These are phyloP conservation scores for Ataeniobius toweri DNA, from an alignment of 2,797 vertebrate species.

Conservation along the genomic window DNA sequence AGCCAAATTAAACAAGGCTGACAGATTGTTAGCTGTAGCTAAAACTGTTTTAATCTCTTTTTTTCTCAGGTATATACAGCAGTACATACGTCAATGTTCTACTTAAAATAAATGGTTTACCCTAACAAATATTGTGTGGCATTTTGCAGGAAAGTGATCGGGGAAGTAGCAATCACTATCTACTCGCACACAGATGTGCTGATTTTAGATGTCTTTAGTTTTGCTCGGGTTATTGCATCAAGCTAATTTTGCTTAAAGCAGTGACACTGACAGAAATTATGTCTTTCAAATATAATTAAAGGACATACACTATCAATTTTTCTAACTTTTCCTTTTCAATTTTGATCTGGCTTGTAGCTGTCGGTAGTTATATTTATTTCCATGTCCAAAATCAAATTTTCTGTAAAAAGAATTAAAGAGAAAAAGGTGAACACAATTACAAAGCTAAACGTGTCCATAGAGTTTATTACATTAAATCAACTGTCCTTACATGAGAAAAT, in stretches of 20 bases:
- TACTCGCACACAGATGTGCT: not conserved
- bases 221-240: not conserved
- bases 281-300: not conserved
- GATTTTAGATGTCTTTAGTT: not conserved
- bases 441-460: too few species aligned
- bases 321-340: not conserved
- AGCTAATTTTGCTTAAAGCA: not conserved
- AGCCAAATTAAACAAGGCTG: not conserved
- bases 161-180: not conserved
- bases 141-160: not conserved
- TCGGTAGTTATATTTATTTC: not conserved
- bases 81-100: not conserved
- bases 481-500: too few species aligned
- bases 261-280: not conserved
- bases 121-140: not conserved
- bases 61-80: not conserved
- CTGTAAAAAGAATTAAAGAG: not conserved
- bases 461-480: too few species aligned
- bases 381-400: not conserved
- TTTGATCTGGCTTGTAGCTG: not conserved
- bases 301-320: not conserved
- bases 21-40: not conserved
- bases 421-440: not conserved
- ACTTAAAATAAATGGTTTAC: not conserved
- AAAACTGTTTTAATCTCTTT: not conserved